These are phyloP conservation scores for Eugnorisma glareosa DNA, from an alignment of 2,888 invertebrate species.

Conservation along the genomic window DNA sequence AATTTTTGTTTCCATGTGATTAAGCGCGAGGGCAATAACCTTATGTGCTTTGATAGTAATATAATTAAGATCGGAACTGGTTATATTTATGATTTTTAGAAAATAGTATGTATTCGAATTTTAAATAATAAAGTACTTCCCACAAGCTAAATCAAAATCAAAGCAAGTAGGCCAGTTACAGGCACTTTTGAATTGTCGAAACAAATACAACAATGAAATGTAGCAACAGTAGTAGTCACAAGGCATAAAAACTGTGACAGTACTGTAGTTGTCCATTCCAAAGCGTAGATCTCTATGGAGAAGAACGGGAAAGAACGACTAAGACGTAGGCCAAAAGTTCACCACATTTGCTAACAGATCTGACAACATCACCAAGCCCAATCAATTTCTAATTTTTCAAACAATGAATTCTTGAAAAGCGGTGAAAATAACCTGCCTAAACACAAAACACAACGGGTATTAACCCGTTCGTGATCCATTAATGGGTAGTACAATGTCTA, in stretches of 20 bases:
- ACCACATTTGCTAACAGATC: background rate
- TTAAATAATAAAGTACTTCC: background rate
- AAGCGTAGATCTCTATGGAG: too few relatives aligned
- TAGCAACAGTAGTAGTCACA: too few relatives aligned
- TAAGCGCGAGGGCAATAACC: background rate
- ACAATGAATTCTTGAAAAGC: slow-evolving; percentile 7
- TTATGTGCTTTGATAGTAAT: background rate
- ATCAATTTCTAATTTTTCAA: slow-evolving; percentile 4
- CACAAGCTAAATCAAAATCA: too few relatives aligned
- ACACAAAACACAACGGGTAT: too few relatives aligned
- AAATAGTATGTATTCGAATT: background rate
- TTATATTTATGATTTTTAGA: background rate
- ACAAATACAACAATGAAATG: too few relatives aligned
- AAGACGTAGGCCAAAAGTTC: background rate
- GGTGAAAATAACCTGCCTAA: slow-evolving; percentile 46
- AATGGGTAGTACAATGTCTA: slow-evolving; percentile 67
- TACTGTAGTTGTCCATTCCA: too few relatives aligned
- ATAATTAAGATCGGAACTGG: background rate
- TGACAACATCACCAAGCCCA: background rate
- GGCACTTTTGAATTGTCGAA: too few relatives aligned
- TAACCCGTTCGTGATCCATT: slow-evolving; percentile 67
- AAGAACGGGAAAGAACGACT: too few relatives aligned
- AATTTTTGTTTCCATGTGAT: slow-evolving; percentile 27
- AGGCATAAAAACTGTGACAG: too few relatives aligned
- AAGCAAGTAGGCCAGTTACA: too few relatives aligned